Evolutionary conservation across 2,113 vertebrate species (phyloP).

Genomic region (Platichthys flesus): DNA sequence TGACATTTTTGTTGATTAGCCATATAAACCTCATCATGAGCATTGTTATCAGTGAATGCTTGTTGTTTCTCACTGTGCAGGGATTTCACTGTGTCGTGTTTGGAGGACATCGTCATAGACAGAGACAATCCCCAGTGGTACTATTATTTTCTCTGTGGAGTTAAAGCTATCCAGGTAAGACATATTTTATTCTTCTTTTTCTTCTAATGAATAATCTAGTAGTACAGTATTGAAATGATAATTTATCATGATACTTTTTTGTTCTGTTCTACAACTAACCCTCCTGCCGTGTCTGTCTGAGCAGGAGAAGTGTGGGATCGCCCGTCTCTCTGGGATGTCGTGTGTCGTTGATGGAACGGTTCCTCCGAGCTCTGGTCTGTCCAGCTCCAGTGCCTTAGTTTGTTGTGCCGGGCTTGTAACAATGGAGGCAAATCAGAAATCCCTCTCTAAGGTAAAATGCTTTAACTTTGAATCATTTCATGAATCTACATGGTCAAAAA

Average conservation of each 20-base stretch:
- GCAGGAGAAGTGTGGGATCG: conserved; percentile 90
- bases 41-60: neutral
- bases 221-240: neutral
- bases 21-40: neutral
- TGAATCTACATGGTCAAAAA: neutral
- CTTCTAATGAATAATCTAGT: too few species aligned
- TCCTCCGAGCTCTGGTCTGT: conserved; percentile 93
- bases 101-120: conserved; percentile 88
- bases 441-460: conserved; percentile 89
- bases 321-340: conserved; percentile 87
- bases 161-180: conserved; percentile 95
- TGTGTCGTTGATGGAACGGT: conserved; percentile 94
- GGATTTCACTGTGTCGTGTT: conserved; percentile 84
- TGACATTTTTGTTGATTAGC: neutral
- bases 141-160: conserved; percentile 97
- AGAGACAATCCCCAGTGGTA: conserved; percentile 91
- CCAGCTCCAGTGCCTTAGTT: conserved; percentile 95
- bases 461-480: neutral
- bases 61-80: conserved; percentile 75
- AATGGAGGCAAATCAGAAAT: conserved; percentile 88
- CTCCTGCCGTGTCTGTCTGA: conserved; percentile 40
- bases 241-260: neutral
- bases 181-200: neutral
- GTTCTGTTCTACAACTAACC: neutral
- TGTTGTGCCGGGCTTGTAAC: conserved; percentile 94